Evolutionary conservation across 2,113 vertebrate species (phyloP), one percentile per base, ranked within the genome.

Genomic region (Nesogale talazaci): DNA sequence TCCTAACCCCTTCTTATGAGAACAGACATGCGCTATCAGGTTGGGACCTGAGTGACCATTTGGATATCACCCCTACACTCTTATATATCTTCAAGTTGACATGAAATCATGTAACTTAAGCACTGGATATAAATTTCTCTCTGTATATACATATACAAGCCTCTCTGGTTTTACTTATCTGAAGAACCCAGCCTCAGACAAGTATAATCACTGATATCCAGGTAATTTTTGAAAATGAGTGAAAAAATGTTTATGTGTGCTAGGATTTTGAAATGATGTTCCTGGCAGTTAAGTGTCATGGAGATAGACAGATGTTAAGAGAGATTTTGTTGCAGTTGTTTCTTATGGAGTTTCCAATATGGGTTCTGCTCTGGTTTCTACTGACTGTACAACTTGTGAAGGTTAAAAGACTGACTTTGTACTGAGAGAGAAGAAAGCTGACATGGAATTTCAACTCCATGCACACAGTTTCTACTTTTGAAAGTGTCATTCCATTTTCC

Each of bases 141-240:
- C 46, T 52, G 46, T 11, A 52, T 11, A 52, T 52, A 52, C 46
- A 11, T 52, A 5, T 11, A 52, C 9, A 52, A 52, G 46, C 46
- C 14, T 52, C 46, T 12, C 46, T 52, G 46, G 46, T 52, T 52
- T 52, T 52, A 52, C 46, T 52, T 52, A 52, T 6, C 46, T 52
- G 14, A 52, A 52, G 46, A 52, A 52, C 46, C 46, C 46, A 52
- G 46, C 46, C 46, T 52, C 10, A 52, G 46, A 52, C 46, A 52
- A 52, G 46, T 11, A 52, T 52, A 9, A 65, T 81, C 14, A 3
- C 23, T 77, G 38, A 61, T 40, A 69, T 61, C 31, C 20, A 82
- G 42, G 19, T 46, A 11, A 67, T 31, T 38, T 69, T 83, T 56
- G 38, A 92, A 79, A 80, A 92, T 89, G 76, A 91, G 25, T 25